A percentile compares a stretch with the other conserved stretches of the same genome.
These are phyloP conservation scores for Furcula furcula DNA, from an alignment of 2,888 invertebrate species.

Conservation along the genomic window DNA sequence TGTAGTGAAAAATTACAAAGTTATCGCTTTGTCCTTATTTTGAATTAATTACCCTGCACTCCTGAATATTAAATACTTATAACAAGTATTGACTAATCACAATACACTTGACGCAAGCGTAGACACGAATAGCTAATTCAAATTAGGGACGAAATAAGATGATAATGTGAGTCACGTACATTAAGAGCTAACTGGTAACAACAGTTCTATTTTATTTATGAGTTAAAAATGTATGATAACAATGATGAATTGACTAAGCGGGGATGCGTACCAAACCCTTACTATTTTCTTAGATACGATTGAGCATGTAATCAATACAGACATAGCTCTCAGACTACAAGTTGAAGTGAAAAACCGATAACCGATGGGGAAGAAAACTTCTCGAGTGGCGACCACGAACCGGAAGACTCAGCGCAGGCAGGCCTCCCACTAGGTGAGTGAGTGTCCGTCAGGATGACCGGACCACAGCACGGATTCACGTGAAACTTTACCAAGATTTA, in stretches of 20 bases:
- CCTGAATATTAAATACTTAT: slow-evolving; percentile 15
- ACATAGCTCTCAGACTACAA: too few species aligned
- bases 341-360: too few species aligned
- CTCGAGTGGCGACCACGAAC: too few species aligned
- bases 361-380: too few species aligned
- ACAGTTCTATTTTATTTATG: slow-evolving; percentile 52
- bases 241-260: slow-evolving; percentile 63
- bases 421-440: too few species aligned
- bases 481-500: too few species aligned
- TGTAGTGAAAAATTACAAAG: slow-evolving; percentile 18
- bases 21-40: slow-evolving; percentile 31
- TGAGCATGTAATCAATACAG: too few species aligned
- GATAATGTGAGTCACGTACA: slow-evolving; percentile 23
- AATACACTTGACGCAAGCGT: background rate
- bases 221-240: slow-evolving; percentile 43
- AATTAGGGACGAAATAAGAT: slow-evolving; percentile 36
- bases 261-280: slow-evolving; percentile 30
- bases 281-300: too few species aligned
- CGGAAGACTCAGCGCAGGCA: too few species aligned
- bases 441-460: too few species aligned
- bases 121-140: slow-evolving; percentile 43
- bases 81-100: too few species aligned
- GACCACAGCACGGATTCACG: too few species aligned
- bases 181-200: slow-evolving; percentile 72
- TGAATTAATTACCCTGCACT: slow-evolving; percentile 42